Conservation (phyloP, 2,797 vertebrate species). For the Agapornis canus region DNA sequence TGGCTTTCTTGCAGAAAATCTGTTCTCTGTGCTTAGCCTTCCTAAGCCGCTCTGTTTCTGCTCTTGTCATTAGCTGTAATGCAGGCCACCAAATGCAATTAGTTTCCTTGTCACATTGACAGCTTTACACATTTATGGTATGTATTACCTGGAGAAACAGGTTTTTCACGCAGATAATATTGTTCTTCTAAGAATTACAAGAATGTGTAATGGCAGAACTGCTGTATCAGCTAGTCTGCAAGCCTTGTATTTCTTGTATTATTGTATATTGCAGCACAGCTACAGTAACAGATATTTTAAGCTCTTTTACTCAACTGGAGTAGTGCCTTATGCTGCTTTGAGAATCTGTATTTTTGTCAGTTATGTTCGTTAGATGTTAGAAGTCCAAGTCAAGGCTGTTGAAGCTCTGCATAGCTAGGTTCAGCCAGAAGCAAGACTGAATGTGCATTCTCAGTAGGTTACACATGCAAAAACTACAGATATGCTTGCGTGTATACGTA, state of each 20-base stretch:
- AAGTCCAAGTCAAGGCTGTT: background rate
- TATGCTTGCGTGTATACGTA: fast-evolving
- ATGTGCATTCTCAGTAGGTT: background rate
- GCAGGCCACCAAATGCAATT: background rate
- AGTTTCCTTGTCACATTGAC: background rate
- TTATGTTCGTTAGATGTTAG: background rate
- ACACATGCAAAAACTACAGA: no score
- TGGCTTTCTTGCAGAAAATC: background rate
- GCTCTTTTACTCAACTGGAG: background rate
- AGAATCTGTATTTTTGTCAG: background rate
- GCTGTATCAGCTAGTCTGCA: background rate
- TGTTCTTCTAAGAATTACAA: background rate
- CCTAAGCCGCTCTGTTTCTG: background rate
- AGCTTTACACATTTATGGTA: background rate
- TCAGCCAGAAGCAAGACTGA: background rate
- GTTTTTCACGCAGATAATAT: background rate
- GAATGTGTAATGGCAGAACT: fast-evolving
- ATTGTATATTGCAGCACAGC: background rate
- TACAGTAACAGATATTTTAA: background rate
- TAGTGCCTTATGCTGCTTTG: background rate
- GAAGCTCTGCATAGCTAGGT: background rate
- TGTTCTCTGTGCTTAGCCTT: background rate
- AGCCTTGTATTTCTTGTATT: background rate
- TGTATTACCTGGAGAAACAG: background rate
- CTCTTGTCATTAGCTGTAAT: background rate